These are phyloP conservation scores for Sphenodon punctatus DNA, from an alignment of 2,797 vertebrate species.

Conservation along the genomic window DNA sequence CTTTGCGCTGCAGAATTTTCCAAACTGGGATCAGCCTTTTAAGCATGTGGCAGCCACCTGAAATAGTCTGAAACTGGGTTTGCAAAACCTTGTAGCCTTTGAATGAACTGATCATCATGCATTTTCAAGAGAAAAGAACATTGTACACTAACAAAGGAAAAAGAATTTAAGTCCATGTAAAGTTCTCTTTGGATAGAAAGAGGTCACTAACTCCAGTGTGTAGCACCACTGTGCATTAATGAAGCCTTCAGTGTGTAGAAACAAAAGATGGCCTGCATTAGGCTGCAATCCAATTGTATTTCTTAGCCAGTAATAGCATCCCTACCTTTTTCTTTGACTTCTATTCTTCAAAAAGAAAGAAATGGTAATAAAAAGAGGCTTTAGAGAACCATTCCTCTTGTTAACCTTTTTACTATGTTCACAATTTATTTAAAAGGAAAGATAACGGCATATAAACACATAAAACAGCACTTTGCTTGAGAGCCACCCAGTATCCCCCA, in stretches of 20 bases:
- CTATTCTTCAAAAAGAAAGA: slow-evolving; percentile 24
- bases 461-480: not conserved
- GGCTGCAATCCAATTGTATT: slow-evolving; percentile 63
- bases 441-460: not conserved
- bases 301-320: slow-evolving; percentile 63
- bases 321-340: slow-evolving; percentile 55
- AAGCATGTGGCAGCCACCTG: slow-evolving; percentile 23
- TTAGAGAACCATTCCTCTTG: slow-evolving; percentile 28
- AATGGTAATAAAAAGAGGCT: slow-evolving; percentile 42
- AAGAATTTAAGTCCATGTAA: slow-evolving; percentile 72
- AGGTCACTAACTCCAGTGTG: slow-evolving; percentile 74
- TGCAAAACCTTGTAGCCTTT: slow-evolving; percentile 78
- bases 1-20: not conserved
- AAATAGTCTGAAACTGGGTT: slow-evolving; percentile 42
- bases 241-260: slow-evolving; percentile 67
- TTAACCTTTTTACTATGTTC: slow-evolving; percentile 39
- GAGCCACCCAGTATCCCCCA: not conserved
- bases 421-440: not conserved
- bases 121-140: slow-evolving; percentile 73
- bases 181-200: slow-evolving; percentile 72
- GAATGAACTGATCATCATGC: slow-evolving; percentile 80
- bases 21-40: not conserved
- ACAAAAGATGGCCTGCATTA: slow-evolving; percentile 67
- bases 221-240: slow-evolving; percentile 51
- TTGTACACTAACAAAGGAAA: slow-evolving; percentile 67